Conservation (phyloP, 2,797 vertebrate species). For the Tarsius wallacei region DNA sequence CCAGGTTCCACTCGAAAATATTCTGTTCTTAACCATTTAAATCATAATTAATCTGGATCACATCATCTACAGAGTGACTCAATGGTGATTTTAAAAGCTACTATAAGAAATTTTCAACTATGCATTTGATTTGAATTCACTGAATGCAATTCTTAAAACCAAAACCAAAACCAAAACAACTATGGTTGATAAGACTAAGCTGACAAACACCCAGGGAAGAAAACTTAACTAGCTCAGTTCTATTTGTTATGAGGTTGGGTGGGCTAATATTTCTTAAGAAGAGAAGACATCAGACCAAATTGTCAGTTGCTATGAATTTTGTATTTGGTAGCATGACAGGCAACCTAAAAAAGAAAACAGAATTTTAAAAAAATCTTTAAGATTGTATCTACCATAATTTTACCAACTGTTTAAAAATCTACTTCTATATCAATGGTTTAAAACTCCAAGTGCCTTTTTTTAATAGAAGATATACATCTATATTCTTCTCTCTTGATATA, state of each 20-base stretch:
- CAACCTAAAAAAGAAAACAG: neutral
- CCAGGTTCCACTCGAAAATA: neutral
- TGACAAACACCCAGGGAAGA: constrained; percentile 17
- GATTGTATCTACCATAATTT: too few species aligned
- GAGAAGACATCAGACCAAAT: neutral
- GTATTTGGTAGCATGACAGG: neutral
- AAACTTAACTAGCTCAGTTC: neutral
- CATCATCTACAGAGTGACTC: neutral
- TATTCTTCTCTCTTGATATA: neutral
- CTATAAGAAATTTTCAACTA: neutral
- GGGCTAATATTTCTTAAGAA: neutral
- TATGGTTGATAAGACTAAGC: neutral
- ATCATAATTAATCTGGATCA: constrained; percentile 11
- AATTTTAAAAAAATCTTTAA: too few species aligned
- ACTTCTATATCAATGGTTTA: neutral
- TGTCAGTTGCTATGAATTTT: neutral
- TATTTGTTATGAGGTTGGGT: neutral
- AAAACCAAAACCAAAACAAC: neutral
- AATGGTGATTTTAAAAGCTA: neutral
- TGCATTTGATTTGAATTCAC: neutral
- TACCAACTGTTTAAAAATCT: neutral
- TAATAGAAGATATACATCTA: neutral
- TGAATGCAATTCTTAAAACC: neutral
- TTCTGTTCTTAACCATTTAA: constrained; percentile 6
- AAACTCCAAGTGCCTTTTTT: neutral